Conservation (phyloP, 2,113 vertebrate genomes). For the Elephas maximus region DNA sequence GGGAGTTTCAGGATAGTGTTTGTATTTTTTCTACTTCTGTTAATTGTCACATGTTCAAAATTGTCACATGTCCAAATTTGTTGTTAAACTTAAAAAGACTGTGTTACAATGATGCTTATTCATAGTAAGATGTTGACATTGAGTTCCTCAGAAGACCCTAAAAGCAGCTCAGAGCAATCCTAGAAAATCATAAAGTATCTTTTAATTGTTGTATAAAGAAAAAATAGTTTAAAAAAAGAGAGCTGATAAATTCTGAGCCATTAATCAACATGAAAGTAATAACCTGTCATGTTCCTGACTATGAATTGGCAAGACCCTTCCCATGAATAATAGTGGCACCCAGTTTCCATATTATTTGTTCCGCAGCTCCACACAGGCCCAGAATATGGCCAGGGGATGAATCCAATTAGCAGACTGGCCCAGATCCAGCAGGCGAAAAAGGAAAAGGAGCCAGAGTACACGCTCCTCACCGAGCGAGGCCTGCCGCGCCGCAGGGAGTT, state of each 20-base stretch:
- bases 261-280: background rate
- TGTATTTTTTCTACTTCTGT: background rate
- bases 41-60: background rate
- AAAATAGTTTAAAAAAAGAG: background rate
- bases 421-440: constrained; percentile 99
- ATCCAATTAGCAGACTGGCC: constrained; percentile 98
- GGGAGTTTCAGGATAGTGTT: background rate
- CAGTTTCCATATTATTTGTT: constrained; percentile 65
- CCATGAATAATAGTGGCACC: background rate
- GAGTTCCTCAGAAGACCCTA: background rate
- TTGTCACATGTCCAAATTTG: background rate
- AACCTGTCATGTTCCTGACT: background rate
- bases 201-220: background rate
- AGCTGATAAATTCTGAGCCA: background rate
- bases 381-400: constrained; percentile 98
- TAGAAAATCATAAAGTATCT: constrained; percentile 1
- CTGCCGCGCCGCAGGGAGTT: constrained; percentile 97
- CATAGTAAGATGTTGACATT: background rate
- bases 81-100: background rate
- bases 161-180: background rate
- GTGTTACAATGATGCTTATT: background rate
- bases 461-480: constrained; percentile 96
- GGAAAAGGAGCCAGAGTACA: constrained; percentile 98
- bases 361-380: constrained; percentile 95
- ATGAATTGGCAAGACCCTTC: background rate